Evolutionary conservation across 2,113 vertebrate genomes (phyloP).

Genomic region (Athene noctua): DNA sequence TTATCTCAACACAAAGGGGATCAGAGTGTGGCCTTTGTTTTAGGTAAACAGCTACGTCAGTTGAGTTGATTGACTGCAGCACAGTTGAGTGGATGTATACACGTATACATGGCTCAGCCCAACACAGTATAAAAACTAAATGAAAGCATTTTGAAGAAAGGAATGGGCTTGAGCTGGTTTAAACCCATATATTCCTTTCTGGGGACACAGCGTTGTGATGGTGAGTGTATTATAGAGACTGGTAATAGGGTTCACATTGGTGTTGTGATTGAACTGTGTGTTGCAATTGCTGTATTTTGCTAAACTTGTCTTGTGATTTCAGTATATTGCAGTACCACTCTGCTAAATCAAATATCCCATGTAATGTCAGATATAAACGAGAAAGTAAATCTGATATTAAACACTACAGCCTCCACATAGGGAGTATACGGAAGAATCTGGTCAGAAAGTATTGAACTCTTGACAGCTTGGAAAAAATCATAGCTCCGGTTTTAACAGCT

Average conservation of each 20-base stretch:
- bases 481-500: background rate
- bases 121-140: background rate
- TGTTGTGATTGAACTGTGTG: background rate
- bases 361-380: background rate
- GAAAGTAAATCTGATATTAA: background rate
- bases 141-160: background rate
- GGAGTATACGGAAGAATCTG: background rate
- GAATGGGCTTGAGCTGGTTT: background rate
- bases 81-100: background rate
- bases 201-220: background rate
- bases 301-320: background rate
- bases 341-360: background rate
- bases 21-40: background rate
- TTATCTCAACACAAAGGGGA: background rate
- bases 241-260: fast-evolving
- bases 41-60: background rate
- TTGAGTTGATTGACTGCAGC: background rate
- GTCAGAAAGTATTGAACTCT: background rate
- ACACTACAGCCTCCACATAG: fast-evolving
- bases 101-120: background rate
- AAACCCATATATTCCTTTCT: background rate
- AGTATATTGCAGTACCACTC: background rate
- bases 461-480: background rate
- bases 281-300: background rate
- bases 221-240: fast-evolving